Evolutionary conservation across 1,140 invertebrate genomes (phyloP), one percentile per base, ranked within the genome.

Genomic region (Calephelis nemesis): DNA sequence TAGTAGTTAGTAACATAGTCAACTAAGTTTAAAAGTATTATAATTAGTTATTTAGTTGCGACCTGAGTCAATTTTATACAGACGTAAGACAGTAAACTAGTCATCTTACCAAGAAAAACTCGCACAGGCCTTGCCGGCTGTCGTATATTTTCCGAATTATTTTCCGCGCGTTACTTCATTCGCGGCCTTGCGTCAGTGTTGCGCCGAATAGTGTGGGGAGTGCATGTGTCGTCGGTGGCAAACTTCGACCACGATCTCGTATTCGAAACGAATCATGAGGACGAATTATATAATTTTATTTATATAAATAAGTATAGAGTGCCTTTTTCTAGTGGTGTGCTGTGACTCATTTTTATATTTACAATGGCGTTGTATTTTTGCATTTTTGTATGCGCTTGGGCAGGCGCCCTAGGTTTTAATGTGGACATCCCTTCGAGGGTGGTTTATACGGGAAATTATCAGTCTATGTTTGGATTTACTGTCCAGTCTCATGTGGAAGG

Each of bases 391-490:
- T 83, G 84, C 83, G 81, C 76, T 65, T 82, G 82, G 75, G 77
- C 83, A 42, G 73, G 73, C 67, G 81, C 68, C 70, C 62, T 80
- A 63, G 88, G 84, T 50, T 91, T 91, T 72, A 91, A 91, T 79
- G 87, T 91, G 77, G 87, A 91, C 78, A 87, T 91, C 75, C 87
- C 87, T 7, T 91, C 88, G 42, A 87, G 87, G 81, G 87, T 91
- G 47, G 82, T 91, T 71, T 89, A 89, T 71, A 87, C 77, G 68
- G 87, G 87, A 69, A 87, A 84, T 70, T 78, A 78, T 68, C 77
- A 87, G 40, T 91, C 88, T 63, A 91, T 91, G 88, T 91, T 91
- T 73, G 88, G 88, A 80, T 89, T 90, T 77, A 87, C 88, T 5
- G 88, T 91, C 39, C 88, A 91, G 73, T 78, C 85, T 7, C 88